Evolutionary conservation across 2,113 vertebrate genomes (phyloP).

Genomic region (Pangasianodon gigas): DNA sequence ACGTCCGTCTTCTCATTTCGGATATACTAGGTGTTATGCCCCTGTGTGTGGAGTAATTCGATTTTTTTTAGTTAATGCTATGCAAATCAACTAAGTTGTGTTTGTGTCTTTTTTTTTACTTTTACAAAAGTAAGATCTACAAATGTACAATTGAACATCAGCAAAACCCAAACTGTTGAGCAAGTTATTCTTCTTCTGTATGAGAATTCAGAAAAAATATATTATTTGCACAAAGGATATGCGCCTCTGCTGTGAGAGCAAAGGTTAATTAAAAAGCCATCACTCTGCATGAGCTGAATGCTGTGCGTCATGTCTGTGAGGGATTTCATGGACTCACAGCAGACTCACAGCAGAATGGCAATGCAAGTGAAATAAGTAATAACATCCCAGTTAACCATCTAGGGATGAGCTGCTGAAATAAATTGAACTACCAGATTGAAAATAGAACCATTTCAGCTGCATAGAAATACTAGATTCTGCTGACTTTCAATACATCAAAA

Average conservation of each 20-base stretch:
- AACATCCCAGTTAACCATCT: conserved; percentile 35
- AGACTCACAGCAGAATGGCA: conserved; percentile 20
- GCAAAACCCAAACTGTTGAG: not conserved
- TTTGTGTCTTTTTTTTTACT: not conserved
- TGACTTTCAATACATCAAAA: not conserved
- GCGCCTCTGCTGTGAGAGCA: conserved; percentile 14
- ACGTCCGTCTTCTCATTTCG: not conserved
- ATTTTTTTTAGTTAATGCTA: not conserved
- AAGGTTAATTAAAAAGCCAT: conserved; percentile 42
- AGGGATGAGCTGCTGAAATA: conserved; percentile 32
- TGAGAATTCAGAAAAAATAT: not conserved
- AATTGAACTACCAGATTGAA: conserved; percentile 33
- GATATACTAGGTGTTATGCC: not conserved
- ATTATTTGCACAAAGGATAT: conserved; percentile 14
- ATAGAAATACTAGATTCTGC: conserved; percentile 13
- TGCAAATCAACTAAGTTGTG: not conserved
- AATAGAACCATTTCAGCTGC: conserved; percentile 20
- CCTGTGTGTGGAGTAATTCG: not conserved
- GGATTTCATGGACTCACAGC: conserved; percentile 27
- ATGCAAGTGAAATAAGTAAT: conserved; percentile 39
- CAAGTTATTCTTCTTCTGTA: not conserved
- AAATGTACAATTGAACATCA: not conserved
- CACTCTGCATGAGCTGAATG: conserved; percentile 22
- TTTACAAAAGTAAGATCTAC: not conserved
- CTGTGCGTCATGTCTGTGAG: conserved; percentile 20